Percentiles rank a stretch among this genome's conserved stretches.
Conservation (phyloP, 2,113 vertebrate species). For the Glaucomys volans region DNA sequence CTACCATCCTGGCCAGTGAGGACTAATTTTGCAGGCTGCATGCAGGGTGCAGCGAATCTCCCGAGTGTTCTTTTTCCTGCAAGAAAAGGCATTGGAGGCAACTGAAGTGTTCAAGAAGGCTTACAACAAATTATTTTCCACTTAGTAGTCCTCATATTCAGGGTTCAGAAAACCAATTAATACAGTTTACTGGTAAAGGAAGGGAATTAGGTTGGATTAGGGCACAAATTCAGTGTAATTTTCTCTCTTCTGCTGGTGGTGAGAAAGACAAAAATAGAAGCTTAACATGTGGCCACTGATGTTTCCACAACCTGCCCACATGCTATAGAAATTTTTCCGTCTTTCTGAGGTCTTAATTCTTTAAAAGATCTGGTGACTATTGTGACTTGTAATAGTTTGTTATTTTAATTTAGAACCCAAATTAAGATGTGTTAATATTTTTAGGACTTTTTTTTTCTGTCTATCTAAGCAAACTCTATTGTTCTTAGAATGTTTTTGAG, state of each 20-base stretch:
- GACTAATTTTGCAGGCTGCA: not conserved
- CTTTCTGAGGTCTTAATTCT: not conserved
- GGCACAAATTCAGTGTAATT: constrained; percentile 53
- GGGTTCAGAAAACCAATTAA: constrained; percentile 63
- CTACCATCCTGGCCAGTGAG: not conserved
- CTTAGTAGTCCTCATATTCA: constrained; percentile 61
- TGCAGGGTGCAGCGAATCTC: not conserved
- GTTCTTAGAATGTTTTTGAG: not conserved
- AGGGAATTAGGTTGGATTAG: constrained; percentile 63
- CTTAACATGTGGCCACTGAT: not conserved
- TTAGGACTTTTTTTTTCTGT: not conserved
- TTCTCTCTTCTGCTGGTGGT: constrained; percentile 32
- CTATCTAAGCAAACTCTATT: not conserved
- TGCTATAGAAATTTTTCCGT: not conserved
- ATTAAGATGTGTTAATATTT: not conserved
- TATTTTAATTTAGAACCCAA: constrained; percentile 13
- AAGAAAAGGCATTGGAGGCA: not conserved
- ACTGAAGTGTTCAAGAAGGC: constrained; percentile 27
- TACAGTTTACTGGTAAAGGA: constrained; percentile 58
- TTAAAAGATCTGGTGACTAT: not conserved
- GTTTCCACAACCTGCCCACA: not conserved
- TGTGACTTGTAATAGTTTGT: not conserved
- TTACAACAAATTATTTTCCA: constrained; percentile 45
- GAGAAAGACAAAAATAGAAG: constrained; percentile 3
- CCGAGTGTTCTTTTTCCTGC: not conserved